Percentiles rank a stretch among this genome's conserved stretches.
These are phyloP conservation scores for Palythoa heliodiscus DNA, from an alignment of 92 coral and sea anemone genomes.

Conservation along the genomic window DNA sequence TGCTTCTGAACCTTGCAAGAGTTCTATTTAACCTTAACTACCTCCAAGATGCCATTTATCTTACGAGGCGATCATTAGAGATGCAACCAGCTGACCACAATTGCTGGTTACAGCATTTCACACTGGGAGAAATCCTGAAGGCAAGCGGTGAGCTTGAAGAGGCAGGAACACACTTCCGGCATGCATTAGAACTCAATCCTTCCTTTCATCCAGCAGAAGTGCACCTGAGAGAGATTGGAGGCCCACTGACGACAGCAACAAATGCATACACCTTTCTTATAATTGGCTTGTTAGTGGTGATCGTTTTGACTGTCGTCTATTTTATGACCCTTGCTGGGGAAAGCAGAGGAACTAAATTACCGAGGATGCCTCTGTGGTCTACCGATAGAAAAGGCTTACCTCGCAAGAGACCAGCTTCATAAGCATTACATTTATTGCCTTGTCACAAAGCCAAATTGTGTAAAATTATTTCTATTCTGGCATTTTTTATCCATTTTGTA, in stretches of 20 bases:
- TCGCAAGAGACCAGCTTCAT: slow-evolving; percentile 73
- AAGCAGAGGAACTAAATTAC: slow-evolving; percentile 64
- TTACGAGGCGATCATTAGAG: slow-evolving; percentile 91
- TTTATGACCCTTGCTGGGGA: slow-evolving; percentile 93
- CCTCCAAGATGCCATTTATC: slow-evolving; percentile 85
- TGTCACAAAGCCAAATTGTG: not conserved
- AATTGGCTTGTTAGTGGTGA: slow-evolving; percentile 85
- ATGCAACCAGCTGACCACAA: slow-evolving; percentile 96
- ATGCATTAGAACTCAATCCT: slow-evolving; percentile 90
- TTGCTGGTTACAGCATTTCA: slow-evolving; percentile 99
- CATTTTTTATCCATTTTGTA: slow-evolving; percentile 44
- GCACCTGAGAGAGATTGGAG: slow-evolving; percentile 89
- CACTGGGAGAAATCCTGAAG: slow-evolving; percentile 93
- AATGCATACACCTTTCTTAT: slow-evolving; percentile 92
- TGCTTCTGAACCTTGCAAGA: slow-evolving; percentile 92
- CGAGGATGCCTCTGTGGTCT: slow-evolving; percentile 67
- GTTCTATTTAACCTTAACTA: slow-evolving; percentile 90
- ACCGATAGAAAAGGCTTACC: slow-evolving; percentile 70
- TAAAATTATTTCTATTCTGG: slow-evolving; percentile 1
- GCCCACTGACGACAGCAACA: slow-evolving; percentile 76
- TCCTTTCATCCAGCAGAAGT: slow-evolving; percentile 96
- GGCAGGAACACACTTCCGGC: slow-evolving; percentile 89
- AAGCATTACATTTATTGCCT: not conserved
- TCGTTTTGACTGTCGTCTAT: slow-evolving; percentile 87
- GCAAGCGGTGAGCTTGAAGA: slow-evolving; percentile 90